Percentiles rank a stretch among this genome's conserved stretches.
Evolutionary conservation across 2,797 vertebrate species (phyloP).

Genomic region (Cottoperca gobio): DNA sequence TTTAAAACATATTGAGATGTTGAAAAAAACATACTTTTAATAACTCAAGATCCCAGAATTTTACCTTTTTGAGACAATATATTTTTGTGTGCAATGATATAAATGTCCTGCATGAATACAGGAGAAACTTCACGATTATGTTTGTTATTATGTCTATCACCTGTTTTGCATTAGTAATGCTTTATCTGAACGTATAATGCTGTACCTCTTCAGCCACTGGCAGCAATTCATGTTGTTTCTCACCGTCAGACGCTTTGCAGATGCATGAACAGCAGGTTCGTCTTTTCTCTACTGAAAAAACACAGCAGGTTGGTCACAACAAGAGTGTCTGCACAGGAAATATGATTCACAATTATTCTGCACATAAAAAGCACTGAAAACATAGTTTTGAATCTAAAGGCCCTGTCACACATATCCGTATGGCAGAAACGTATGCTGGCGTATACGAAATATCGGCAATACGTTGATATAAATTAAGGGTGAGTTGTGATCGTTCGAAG

Average conservation of each 20-base stretch:
- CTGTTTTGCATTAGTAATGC: background rate
- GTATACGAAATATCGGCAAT: too few species aligned
- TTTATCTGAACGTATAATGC: background rate
- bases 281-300: slow-evolving; percentile 61
- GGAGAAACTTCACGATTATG: background rate
- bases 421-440: too few species aligned
- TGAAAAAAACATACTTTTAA: background rate
- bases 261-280: slow-evolving; percentile 22
- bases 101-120: background rate
- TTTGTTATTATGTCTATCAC: too few species aligned
- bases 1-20: background rate
- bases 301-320: slow-evolving; percentile 9
- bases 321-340: background rate
- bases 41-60: background rate
- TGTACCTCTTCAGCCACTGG: slow-evolving; percentile 61
- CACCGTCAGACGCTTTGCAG: slow-evolving; percentile 12
- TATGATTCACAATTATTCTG: background rate
- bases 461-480: too few species aligned
- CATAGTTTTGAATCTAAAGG: background rate
- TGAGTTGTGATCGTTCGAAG: too few species aligned
- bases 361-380: background rate
- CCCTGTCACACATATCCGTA: too few species aligned
- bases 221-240: slow-evolving; percentile 50
- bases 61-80: background rate
- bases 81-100: background rate